These are phyloP conservation scores for Muscicapa comitata DNA, from an alignment of 2,797 vertebrate genomes.

Conservation along the genomic window DNA sequence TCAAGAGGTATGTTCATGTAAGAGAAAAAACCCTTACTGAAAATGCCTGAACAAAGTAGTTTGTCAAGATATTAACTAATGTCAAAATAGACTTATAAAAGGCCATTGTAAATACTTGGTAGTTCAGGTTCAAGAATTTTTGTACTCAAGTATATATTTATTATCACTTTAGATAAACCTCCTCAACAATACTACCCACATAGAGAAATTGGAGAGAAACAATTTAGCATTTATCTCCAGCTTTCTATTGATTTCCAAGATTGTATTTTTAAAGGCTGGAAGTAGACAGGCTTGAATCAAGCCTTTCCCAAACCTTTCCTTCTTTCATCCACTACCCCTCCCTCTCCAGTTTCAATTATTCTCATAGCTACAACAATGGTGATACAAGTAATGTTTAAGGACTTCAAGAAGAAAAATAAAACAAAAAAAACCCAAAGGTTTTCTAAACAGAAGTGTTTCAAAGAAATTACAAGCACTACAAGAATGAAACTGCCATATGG, in stretches of 20 bases:
- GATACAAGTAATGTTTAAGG: neutral
- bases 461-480: neutral
- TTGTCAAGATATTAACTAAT: neutral
- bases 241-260: neutral
- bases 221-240: neutral
- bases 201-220: neutral
- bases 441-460: neutral
- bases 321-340: neutral
- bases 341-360: neutral
- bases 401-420: neutral
- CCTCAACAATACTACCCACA: neutral
- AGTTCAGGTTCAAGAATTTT: neutral
- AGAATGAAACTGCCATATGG: neutral
- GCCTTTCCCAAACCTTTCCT: neutral
- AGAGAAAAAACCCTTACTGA: neutral
- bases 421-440: accelerated
- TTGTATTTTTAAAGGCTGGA: neutral
- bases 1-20: neutral
- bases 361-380: neutral
- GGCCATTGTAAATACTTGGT: neutral
- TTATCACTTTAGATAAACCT: neutral
- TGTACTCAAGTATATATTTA: neutral
- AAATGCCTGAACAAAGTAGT: neutral
- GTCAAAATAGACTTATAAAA: neutral
- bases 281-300: neutral